These are phyloP conservation scores for Sebastes alutus DNA, from an alignment of 2,797 vertebrate genomes.

Conservation along the genomic window DNA sequence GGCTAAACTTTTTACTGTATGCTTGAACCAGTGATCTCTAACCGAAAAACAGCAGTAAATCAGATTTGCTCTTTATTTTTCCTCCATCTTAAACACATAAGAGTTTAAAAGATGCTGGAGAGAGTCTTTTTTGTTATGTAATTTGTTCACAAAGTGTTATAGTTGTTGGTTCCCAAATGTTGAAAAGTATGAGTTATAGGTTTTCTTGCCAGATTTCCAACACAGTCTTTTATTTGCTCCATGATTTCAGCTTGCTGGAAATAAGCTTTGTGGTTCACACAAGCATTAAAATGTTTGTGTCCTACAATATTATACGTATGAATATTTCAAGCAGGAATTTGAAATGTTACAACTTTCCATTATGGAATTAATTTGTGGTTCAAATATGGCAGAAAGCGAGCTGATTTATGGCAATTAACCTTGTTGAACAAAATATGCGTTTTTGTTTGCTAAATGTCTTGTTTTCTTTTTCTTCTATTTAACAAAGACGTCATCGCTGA, in stretches of 20 bases:
- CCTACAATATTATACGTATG: too few species aligned
- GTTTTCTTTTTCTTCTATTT: accelerated
- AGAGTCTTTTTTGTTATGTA: neutral
- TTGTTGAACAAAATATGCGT: neutral
- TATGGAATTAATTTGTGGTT: neutral
- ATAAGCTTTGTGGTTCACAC: neutral
- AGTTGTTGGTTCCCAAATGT: neutral
- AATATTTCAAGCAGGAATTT: neutral
- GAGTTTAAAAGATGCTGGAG: too few species aligned
- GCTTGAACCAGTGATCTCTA: neutral
- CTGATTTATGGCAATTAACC: neutral
- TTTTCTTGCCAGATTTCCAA: neutral
- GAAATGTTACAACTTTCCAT: neutral
- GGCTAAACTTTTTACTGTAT: slow-evolving; percentile 3
- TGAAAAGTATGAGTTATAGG: neutral
- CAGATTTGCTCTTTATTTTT: neutral
- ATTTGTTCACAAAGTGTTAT: neutral
- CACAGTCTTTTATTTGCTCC: neutral
- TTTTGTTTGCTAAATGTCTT: neutral
- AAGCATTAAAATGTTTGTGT: neutral
- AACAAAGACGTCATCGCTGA: too few species aligned
- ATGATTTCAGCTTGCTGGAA: neutral
- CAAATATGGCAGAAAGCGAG: neutral
- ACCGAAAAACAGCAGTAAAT: neutral
- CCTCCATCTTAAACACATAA: too few species aligned